Evolutionary conservation across 2,113 vertebrate genomes (phyloP).

Genomic region (Lonchura striata): DNA sequence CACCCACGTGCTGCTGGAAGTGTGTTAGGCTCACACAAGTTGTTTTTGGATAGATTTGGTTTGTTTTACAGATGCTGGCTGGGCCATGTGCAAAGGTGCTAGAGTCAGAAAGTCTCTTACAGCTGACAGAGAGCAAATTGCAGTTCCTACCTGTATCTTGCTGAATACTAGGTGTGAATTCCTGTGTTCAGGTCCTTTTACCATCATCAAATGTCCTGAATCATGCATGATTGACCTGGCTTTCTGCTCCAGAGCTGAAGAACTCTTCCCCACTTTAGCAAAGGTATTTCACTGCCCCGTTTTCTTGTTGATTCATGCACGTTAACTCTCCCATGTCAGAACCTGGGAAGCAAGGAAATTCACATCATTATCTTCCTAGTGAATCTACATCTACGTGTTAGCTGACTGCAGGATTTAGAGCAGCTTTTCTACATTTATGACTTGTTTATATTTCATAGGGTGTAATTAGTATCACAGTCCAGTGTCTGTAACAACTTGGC

Average conservation of each 20-base stretch:
- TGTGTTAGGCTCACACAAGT: neutral
- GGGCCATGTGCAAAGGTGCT: too few species aligned
- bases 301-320: neutral
- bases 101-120: neutral
- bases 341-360: neutral
- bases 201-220: neutral
- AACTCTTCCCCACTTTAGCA: neutral
- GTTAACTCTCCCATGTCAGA: fast-evolving
- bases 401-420: neutral
- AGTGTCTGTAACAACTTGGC: neutral
- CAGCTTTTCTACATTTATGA: neutral
- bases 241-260: neutral
- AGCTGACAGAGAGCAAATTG: neutral
- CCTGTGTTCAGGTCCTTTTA: neutral
- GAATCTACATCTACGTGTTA: fast-evolving
- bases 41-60: neutral
- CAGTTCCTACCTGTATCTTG: neutral
- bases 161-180: neutral
- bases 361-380: neutral
- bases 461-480: neutral
- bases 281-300: neutral
- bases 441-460: neutral
- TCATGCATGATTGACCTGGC: neutral
- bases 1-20: neutral
- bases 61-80: neutral